These are phyloP conservation scores for Catharus minimus DNA, from an alignment of 2,113 vertebrate genomes.

Conservation along the genomic window DNA sequence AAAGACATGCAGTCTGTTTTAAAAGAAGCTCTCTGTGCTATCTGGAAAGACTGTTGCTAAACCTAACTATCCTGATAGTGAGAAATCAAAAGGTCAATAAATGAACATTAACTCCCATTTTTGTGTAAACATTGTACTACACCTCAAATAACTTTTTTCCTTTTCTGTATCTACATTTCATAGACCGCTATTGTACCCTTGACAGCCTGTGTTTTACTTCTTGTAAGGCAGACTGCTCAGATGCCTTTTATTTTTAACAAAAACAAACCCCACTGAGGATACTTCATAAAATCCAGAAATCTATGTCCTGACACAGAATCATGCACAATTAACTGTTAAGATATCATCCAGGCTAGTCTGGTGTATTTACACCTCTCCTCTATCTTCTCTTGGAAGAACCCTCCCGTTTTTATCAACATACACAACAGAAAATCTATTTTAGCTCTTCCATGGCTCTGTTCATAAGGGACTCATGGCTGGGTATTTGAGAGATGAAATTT, in stretches of 20 bases:
- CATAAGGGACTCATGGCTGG: background rate
- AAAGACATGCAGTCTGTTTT: background rate
- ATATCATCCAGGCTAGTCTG: background rate
- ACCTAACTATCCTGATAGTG: background rate
- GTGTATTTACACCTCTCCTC: background rate
- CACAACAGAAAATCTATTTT: background rate
- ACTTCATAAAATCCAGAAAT: background rate
- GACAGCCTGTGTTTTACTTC: background rate
- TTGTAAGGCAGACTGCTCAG: background rate
- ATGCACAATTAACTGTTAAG: background rate
- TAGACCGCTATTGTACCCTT: background rate
- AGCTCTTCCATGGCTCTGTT: background rate
- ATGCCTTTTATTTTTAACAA: background rate
- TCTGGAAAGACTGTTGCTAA: background rate
- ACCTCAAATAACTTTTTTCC: background rate
- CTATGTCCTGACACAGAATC: background rate
- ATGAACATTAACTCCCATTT: background rate
- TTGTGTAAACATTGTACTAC: background rate
- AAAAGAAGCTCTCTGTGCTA: background rate
- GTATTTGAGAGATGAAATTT: background rate
- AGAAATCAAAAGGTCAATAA: background rate
- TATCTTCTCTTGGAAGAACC: background rate
- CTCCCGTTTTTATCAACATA: background rate
- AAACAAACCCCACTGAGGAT: rapidly evolving
- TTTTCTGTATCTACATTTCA: background rate